Evolutionary conservation across 2,888 invertebrate species (phyloP), one percentile per base, ranked within the genome.

Genomic region (Phrixothrix hirtus): DNA sequence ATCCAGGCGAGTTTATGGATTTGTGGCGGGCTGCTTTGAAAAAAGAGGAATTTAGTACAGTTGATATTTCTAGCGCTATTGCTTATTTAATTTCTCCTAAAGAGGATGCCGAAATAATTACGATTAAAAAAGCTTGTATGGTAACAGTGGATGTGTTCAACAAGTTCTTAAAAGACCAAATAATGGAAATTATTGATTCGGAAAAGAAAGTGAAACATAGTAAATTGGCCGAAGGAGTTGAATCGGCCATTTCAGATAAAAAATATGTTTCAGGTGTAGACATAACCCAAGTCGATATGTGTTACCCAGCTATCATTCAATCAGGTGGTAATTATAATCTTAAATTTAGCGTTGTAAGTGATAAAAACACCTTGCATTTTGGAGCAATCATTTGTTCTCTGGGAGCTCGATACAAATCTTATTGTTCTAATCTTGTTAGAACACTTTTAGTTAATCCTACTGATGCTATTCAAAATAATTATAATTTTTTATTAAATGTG

Each of bases 251-350:
- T 66, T 85, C 87, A n/a, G 95, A 96, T 73, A 95, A 95, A 71
- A 97, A 98, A 77, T 96, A 95, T 75, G 92, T 97, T 1, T 85
- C 89, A 6, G 91, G 92, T 1, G 88, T 95, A 1, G 96, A 96
- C 76, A 84, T 88, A 1, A 84, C 85, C 15, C 89, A 95, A 73
- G 83, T 98, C 2, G 98, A 99, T 69, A 92, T 95, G 86, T 99
- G 98, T 71, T 99, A 98, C 74, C 95, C 97, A 0, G 93, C 99
- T 0, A 99, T 99, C 50, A 94, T 99, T 67, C 99, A 99, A 75
- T 98, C 97, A 25, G 99, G 99, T 5, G 98, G 97, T n/a, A 87
- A 90, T 70, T 99, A 98, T 78, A 92, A 88, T 69, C 81, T 99
- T 34, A 99, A 99, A 77, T 99, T 98, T 77, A 97, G 95, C 70